Conservation (phyloP, 2,797 vertebrate genomes). For the Decapterus maruadsi region DNA sequence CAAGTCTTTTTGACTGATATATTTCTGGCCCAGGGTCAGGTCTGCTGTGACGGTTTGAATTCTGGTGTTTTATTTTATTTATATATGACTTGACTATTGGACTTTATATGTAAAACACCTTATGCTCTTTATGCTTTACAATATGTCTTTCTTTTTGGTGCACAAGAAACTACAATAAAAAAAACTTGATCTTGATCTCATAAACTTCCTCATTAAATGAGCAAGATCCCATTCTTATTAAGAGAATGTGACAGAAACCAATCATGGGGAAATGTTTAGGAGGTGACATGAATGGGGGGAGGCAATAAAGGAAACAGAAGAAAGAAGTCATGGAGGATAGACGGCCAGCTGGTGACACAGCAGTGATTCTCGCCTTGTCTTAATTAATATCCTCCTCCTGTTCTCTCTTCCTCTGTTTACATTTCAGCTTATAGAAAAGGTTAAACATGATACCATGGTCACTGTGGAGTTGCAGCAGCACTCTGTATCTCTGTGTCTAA, state of each 20-base stretch:
- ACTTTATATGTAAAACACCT: no score
- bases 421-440: conserved; percentile 8
- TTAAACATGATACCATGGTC: neutral
- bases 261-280: no score
- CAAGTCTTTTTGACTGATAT: neutral
- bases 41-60: no score
- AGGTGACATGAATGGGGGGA: neutral
- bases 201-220: neutral
- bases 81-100: no score
- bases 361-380: conserved; percentile 50
- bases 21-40: no score
- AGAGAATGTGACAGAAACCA: neutral
- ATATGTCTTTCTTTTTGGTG: no score
- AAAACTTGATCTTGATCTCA: neutral
- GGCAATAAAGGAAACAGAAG: neutral
- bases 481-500: neutral
- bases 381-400: conserved; percentile 66
- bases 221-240: neutral
- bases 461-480: neutral
- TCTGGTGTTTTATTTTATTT: no score
- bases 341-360: conserved; percentile 41
- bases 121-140: no score
- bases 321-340: no score
- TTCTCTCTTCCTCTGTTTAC: conserved; percentile 6
- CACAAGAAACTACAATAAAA: no score